Percentiles rank a stretch among this genome's conserved stretches.
Conservation (phyloP, 2,888 invertebrate species). For the Hipparchia semele region DNA sequence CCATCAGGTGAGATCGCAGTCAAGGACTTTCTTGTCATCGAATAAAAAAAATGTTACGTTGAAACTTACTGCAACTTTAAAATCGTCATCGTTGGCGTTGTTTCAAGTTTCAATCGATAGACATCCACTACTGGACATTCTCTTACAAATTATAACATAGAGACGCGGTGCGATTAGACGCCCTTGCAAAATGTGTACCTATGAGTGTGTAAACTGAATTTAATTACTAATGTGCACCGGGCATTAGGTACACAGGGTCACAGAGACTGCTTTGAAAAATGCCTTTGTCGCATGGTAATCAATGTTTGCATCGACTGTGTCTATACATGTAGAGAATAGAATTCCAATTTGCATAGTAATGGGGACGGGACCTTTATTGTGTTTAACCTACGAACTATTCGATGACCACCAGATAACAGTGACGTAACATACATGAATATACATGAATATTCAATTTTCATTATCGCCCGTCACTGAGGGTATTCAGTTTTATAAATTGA, state of each 20-base stretch:
- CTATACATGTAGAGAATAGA: conserved; percentile 44
- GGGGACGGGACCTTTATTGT: conserved; percentile 49
- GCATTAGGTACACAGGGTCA: not conserved
- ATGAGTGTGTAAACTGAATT: no score
- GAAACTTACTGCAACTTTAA: no score
- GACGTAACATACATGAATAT: conserved; percentile 24
- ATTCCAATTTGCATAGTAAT: conserved; percentile 57
- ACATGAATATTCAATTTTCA: conserved; percentile 28
- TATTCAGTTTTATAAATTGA: conserved; percentile 17
- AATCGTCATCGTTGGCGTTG: no score
- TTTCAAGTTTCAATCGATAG: no score
- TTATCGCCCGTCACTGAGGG: conserved; percentile 17
- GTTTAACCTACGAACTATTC: conserved; percentile 48
- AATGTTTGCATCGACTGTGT: conserved; percentile 13
- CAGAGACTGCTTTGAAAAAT: conserved; percentile 5
- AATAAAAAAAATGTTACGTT: no score
- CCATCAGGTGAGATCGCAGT: no score
- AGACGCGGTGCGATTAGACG: no score
- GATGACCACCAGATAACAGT: conserved; percentile 26
- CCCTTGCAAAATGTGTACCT: no score
- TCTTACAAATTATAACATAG: no score
- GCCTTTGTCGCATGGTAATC: conserved; percentile 10
- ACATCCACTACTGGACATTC: no score
- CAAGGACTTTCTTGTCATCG: no score
- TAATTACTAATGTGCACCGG: not conserved